phyloP scores from a whole-genome alignment of 2,113 vertebrate genomes.

The Rattus rattus region DNA sequence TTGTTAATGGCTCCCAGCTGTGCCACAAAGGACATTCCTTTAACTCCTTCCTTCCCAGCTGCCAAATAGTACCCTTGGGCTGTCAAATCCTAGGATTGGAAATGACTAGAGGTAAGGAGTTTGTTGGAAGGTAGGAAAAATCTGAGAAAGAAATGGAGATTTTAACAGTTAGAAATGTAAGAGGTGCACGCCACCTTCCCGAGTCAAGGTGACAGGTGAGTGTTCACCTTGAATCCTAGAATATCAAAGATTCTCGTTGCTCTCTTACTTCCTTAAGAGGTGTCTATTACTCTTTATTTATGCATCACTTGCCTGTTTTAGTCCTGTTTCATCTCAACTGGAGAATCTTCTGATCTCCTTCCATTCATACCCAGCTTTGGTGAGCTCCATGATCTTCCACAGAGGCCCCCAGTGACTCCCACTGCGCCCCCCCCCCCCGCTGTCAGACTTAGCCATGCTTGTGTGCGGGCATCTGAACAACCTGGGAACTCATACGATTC shows the following conservation, averaged over 20 bases:
- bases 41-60: slow-evolving; percentile 71
- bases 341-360: background rate
- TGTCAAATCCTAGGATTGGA: background rate
- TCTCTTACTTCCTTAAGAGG: background rate
- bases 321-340: background rate
- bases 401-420: background rate
- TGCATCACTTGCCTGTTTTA: background rate
- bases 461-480: background rate
- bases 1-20: slow-evolving; percentile 82
- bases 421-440: background rate
- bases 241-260: background rate
- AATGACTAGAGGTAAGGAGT: background rate
- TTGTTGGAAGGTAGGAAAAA: background rate
- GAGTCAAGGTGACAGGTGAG: background rate
- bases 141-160: background rate
- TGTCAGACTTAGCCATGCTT: slow-evolving; percentile 32
- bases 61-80: slow-evolving; percentile 15
- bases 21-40: slow-evolving; percentile 63
- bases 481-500: slow-evolving; percentile 1
- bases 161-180: background rate
- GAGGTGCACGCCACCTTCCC: background rate
- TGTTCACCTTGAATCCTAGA: background rate
- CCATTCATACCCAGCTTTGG: background rate
- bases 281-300: background rate
- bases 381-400: slow-evolving; percentile 42